phyloP scores from a whole-genome alignment of 92 coral and sea anemone genomes.

The Metridium senile region DNA sequence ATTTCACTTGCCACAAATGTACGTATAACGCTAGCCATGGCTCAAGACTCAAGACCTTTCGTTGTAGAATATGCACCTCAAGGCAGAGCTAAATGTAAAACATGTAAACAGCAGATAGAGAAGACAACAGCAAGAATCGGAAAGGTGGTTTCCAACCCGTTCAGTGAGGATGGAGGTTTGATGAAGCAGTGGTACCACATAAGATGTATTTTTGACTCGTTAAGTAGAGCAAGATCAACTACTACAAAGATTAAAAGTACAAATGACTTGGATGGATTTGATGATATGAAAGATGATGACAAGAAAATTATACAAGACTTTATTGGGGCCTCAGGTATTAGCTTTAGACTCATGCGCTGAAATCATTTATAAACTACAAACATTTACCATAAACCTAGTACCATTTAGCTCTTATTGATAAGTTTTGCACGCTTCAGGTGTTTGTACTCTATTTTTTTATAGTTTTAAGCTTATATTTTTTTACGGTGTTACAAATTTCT shows the following conservation, averaged over 20 bases:
- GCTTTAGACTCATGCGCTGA: too few species aligned
- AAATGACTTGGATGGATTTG: slow-evolving; percentile 86
- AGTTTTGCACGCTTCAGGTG: too few species aligned
- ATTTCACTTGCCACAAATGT: background rate
- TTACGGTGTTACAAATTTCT: too few species aligned
- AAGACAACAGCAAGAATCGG: slow-evolving; percentile 89
- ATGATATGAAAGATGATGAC: slow-evolving; percentile 71
- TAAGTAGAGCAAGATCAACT: slow-evolving; percentile 86
- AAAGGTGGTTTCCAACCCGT: slow-evolving; percentile 82
- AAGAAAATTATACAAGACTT: slow-evolving; percentile 61
- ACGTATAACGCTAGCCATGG: slow-evolving; percentile 43
- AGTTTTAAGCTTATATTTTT: background rate
- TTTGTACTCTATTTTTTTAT: too few species aligned
- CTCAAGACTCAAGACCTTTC: slow-evolving; percentile 61
- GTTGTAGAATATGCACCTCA: slow-evolving; percentile 91
- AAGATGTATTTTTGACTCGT: slow-evolving; percentile 79
- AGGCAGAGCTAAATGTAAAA: slow-evolving; percentile 96
- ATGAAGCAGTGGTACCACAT: slow-evolving; percentile 99
- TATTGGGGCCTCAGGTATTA: slow-evolving; percentile 60
- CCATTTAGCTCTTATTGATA: too few species aligned
- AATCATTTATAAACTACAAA: too few species aligned
- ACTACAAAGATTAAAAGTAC: slow-evolving; percentile 83
- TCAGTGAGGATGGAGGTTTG: slow-evolving; percentile 92
- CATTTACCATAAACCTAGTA: too few species aligned
- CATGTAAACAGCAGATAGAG: slow-evolving; percentile 89